Evolutionary conservation across 2,888 invertebrate species (phyloP).

Genomic region (Heliconius aoede): DNA sequence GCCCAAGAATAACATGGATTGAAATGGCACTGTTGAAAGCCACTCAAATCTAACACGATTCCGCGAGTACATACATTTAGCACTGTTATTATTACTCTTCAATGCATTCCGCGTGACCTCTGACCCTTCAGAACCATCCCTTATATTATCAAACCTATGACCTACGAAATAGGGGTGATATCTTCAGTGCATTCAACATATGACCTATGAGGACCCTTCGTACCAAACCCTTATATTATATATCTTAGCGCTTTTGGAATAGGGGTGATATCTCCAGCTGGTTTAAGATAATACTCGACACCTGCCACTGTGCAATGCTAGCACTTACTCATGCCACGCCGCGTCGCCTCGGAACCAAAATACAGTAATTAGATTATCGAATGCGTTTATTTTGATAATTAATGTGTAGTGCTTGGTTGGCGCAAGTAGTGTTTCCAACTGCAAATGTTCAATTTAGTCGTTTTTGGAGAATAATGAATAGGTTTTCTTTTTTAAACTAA

Average conservation of each 20-base stretch:
- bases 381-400: constrained; percentile 64
- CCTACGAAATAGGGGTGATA: constrained; percentile 33
- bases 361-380: constrained; percentile 73
- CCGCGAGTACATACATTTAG: constrained; percentile 60
- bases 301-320: constrained; percentile 77
- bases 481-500: neutral
- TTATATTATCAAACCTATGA: constrained; percentile 34
- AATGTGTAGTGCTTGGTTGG: constrained; percentile 36
- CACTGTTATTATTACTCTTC: constrained; percentile 72
- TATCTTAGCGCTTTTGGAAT: constrained; percentile 35
- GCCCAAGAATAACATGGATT: constrained; percentile 24
- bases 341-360: constrained; percentile 76
- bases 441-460: neutral
- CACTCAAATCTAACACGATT: constrained; percentile 59
- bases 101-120: constrained; percentile 67
- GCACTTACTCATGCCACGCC: constrained; percentile 71
- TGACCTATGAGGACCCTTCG: constrained; percentile 49
- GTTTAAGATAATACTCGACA: constrained; percentile 77
- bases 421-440: neutral
- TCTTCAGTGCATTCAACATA: constrained; percentile 51
- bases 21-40: constrained; percentile 26
- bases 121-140: neutral
- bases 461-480: neutral
- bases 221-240: constrained; percentile 22
- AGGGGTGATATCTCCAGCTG: constrained; percentile 38